Evolutionary conservation across 2,113 vertebrate species (phyloP), one percentile per base, ranked within the genome.

Genomic region (Potamarius usumacintae): DNA sequence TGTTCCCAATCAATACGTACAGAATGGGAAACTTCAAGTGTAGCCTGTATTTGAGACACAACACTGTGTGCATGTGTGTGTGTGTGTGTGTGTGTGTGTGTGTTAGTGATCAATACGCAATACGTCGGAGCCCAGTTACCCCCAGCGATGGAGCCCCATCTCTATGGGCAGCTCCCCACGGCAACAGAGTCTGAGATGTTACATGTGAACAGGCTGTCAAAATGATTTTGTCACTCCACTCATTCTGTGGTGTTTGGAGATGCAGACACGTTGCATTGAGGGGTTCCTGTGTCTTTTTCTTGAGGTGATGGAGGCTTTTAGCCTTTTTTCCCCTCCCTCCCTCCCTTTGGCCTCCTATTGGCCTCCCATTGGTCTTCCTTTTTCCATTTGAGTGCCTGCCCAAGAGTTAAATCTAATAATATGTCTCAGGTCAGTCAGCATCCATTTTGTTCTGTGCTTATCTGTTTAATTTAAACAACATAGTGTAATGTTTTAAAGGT

Each of bases 181-280:
- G 91, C 94, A 93, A 93, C 91, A 90, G 94, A 95, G 94, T 89
- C 90, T 92, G 94, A 93, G 94, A 96, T 95, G 96, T 96, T 96
- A 95, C 94, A 94, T 95, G 90, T 94, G 95, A 96, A 94, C 93
- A 94, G 94, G 90, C 94, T 97, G 95, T 97, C 96, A 96, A 82
- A 94, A 94, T 92, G 90, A 95, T 97, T 97, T 92, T 91, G 93
- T 97, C 96, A 97, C 91, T 89, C 90, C 92, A 94, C 91, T 92
- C 89, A 91, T 88, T 93, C 94, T 91, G 85, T 91, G 88, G 94
- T 96, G 96, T 94, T 95, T 92, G 92, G 93, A 96, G 93, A 96
- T 93, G 94, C 95, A 94, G 93, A 93, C 92, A 93, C 90, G 92
- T 91, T 88, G 90, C 91, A 92, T 92, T 93, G 92, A 89, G 88